phyloP scores from a whole-genome alignment of 2,797 vertebrate species.

The Scolopax bukidnonensis region DNA sequence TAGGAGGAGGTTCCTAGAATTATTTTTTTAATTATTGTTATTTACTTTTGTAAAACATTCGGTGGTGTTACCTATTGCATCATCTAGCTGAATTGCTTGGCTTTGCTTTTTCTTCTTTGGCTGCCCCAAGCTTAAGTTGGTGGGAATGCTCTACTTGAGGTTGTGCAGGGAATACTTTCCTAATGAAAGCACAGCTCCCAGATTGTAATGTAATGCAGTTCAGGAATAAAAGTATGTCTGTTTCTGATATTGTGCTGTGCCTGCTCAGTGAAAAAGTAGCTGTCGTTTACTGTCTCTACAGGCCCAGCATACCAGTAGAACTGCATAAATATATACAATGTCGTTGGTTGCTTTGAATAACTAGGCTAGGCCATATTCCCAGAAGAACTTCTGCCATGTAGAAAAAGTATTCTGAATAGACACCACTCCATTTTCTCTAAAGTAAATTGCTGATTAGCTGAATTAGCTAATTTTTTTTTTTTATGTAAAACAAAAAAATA shows the following conservation, averaged over 20 bases:
- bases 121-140: background rate
- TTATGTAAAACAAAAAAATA: background rate
- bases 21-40: background rate
- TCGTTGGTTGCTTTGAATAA: background rate
- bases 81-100: background rate
- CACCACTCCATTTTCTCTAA: accelerated
- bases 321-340: background rate
- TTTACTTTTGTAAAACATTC: background rate
- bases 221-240: background rate
- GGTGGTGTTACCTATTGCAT: background rate
- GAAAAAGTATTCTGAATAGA: background rate
- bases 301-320: background rate
- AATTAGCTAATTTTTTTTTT: background rate
- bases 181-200: background rate
- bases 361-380: background rate
- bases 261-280: background rate
- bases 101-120: constrained; percentile 8
- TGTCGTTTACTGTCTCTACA: background rate
- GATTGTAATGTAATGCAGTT: background rate
- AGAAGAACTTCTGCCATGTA: background rate
- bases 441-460: background rate
- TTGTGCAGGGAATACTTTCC: background rate
- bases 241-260: background rate
- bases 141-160: background rate
- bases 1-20: background rate